Evolutionary conservation across 92 coral and sea anemone species (phyloP), one percentile per base, ranked within the genome.

Genomic region (Virgularia gustaviana): DNA sequence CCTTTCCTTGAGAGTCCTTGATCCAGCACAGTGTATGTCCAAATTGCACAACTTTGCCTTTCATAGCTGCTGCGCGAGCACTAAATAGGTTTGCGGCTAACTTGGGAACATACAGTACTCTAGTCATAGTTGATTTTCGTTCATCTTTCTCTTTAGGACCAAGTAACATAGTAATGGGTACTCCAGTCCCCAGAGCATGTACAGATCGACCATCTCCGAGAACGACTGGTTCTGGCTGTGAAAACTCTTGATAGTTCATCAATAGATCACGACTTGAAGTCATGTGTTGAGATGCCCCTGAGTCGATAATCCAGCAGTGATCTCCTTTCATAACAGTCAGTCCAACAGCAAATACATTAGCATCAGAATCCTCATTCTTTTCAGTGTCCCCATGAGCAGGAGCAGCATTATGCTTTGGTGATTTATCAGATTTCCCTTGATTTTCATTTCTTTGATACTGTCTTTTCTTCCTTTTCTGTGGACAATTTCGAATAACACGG

Each of bases 1-100:
- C 63, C 71, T 52, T 80, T 64, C 85, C 85, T 71, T 44, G 71
- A 60, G 76, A 76, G 49, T 85, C 89, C 75, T 66, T 28, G 42
- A 79, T 74, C 75, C 70, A 78, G 71, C 85, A 80, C 13, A 61
- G 31, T 22, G 77, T 39, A 22, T 78, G 71, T 19, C 79, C 85
- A 68, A 85, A 85, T 36, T 85, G 78, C 29, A 85, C 75, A 36
- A 73, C 78, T 52, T 83, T 79, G 24, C 70, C 84, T 58, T 75
- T 75, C 49, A 77, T 72, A 52, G 72, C 80, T 57, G 82, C 83
- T 65, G 82, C 82, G 52, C 82, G 58, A 45, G 64, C 82, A 57
- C 85, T 79, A 74, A 85, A 85, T 36, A 80, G 61, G 37, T 79
- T 78, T 54, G 80, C 72, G n/a, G 75, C 79, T 80, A 79, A 83